Evolutionary conservation across 2,797 vertebrate genomes (phyloP), one percentile per base, ranked within the genome.

Genomic region (Hoplostethus atlanticus): DNA sequence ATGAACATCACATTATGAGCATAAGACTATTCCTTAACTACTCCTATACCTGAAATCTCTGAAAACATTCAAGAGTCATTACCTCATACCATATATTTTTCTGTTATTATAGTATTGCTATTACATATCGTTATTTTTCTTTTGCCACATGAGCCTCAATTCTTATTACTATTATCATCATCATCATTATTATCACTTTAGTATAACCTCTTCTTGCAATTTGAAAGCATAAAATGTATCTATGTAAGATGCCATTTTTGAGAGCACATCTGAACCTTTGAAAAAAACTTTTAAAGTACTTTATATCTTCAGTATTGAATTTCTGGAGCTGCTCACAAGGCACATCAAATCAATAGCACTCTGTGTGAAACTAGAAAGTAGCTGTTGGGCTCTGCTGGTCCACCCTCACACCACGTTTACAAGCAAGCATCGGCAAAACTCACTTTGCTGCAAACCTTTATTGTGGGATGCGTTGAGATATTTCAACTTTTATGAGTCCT

Each of bases 381-480:
- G 31, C 51, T 54, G 50, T 56, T 67, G 44, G 21, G 62, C 70
- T 54, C 42, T 3, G 52, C 59, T 57, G 61, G 64, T 58, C 61
- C 21, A 34, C 38, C 5, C 15, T 64, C 12, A 34, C 61, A 36
- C 12, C 40, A 3, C 40, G 30, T 60, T 61, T 36, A 60, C 44
- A 48, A 48, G 28, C 17, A 8, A 73, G 25, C 56, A 59, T 51
- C 66, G 56, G 56, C 63, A 55, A 44, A 31, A 72, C 55, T 68
- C 7, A 2, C 21, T 34, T 62, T 11, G 28, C 21, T 38, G 57
- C 38, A 54, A 38, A 17, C 10, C 12, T 36, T 51, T 60, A 68
- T n/a, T 4, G 59, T 61, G 71, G 57, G 76, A 12, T 12, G 40
- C 13, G 2, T 44, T 44, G 3, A 13, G 13, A 13, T 44, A 4